phyloP scores from a whole-genome alignment of 2,888 invertebrate species.

The Melinaea menophilus region DNA sequence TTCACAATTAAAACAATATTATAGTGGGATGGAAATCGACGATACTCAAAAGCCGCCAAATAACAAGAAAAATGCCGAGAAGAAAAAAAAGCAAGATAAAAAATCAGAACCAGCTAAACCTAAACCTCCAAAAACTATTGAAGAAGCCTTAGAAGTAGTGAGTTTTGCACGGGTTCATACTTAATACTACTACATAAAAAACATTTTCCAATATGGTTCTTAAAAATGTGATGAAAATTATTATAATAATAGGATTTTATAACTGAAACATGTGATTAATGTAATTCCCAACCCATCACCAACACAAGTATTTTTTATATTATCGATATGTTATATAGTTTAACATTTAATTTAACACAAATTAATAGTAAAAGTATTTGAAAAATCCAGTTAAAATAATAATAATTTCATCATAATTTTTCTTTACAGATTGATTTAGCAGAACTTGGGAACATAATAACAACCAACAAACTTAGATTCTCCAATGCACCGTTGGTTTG shows the following conservation, averaged over 20 bases:
- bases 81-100: constrained; percentile 73
- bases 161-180: constrained; percentile 23
- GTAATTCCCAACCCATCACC: too few relatives aligned
- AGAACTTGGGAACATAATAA: constrained; percentile 71
- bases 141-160: constrained; percentile 80
- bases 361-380: too few relatives aligned
- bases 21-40: constrained; percentile 79
- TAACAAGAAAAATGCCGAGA: constrained; percentile 68
- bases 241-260: too few relatives aligned
- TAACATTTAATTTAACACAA: too few relatives aligned
- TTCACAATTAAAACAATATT: constrained; percentile 82
- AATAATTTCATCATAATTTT: background rate
- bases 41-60: constrained; percentile 78
- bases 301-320: too few relatives aligned
- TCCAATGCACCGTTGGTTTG: constrained; percentile 83
- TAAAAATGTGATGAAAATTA: background rate
- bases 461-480: constrained; percentile 80
- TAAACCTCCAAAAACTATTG: constrained; percentile 81
- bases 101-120: constrained; percentile 76
- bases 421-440: constrained; percentile 78
- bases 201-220: background rate
- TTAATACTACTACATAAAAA: constrained; percentile 3
- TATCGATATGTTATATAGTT: too few relatives aligned
- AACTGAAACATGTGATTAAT: too few relatives aligned
- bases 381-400: too few relatives aligned